Base-by-base conservation (phyloP, 2,113 vertebrate genomes). In the Orthonyx spaldingii region DNA sequence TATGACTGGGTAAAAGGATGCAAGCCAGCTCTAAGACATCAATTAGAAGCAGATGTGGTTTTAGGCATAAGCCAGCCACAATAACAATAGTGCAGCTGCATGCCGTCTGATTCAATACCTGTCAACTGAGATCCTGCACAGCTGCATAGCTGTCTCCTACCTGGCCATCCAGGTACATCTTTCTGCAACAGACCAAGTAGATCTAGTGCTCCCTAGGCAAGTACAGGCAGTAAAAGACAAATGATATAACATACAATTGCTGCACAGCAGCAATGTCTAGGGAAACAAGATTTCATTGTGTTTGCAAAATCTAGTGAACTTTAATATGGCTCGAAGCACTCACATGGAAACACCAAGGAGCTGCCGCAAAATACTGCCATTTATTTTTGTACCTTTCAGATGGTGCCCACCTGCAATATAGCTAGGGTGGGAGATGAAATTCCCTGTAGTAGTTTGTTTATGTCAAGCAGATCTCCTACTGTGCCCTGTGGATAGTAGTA, bases 231-330 rank as follows among this genome's bases (percentile, higher is more conserved):
- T 72, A 93, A 92, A 91, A 83, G 91, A 90, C 37, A 88, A 96
- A 90, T 72, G 70, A 68, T 52, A 47, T 3, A 33, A 57, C 57
- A 49, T 33, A 64, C 75, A 85, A 72, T 60, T 88, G 53, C 61
- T 80, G 44, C 50, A 52, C 35, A 82, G 56, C 49, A 91, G 42
- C 42, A 93, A 33, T 44, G 17, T 87, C 89, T 61, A n/a, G 93
- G 90, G 92, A 87, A 84, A 87, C 35, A 55, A n/a, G 44, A 55
- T 44, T 87, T 84, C 74, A 89, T 71, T 84, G 64, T 94, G 81
- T 91, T 97, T 97, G 95, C 78, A 96, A 97, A 96, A 96, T 94
- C 52, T 72, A 84, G 69, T 68, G 87, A 91, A 94, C 84, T 94
- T 89, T 82, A 94, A 94, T 87, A 78, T 8, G 86, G 70, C 57